Evolutionary conservation across 2,888 invertebrate genomes (phyloP), one percentile per base, ranked within the genome.

Genomic region (Lycocerus yunnanus): DNA sequence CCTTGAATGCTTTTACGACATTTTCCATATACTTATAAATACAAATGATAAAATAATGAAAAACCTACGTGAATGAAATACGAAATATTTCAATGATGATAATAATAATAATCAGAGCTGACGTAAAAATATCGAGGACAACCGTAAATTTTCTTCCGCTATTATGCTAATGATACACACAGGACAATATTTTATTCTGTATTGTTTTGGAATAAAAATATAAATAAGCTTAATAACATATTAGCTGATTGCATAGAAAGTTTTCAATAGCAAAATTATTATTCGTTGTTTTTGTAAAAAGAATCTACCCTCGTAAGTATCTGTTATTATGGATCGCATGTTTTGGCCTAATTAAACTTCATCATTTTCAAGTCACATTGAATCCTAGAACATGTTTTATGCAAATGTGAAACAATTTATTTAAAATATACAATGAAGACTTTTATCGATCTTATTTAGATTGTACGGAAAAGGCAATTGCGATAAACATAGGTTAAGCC

Each of bases 311-410:
- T 43, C 43, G n/a, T 43, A 63, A 63, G 61, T 63, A 63, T 63
- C 61, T 16, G 61, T 18, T 63, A 63, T 63, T 63, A 63, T 13
- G 61, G 61, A 63, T 63, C 20, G 61, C 61, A 63, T 63, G 61
- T 63, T 63, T 18, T n/a, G 61, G 16, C 20, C 16, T 63, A 63
- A 63, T 63, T 63, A 63, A 63, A 63, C 20, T n/a, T n/a, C 18
- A 63, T 63, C 20, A 63, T 63, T 63, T 63, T 63, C n/a, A 63
- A 63, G 61, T 63, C 61, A 63, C 61, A 63, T 63, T 20, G 61
- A 63, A 63, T 63, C 20, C 20, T 63, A 13, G 15, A 63, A 15
- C 61, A 63, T 63, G 61, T 20, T 18, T 16, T 63, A 63, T 63
- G 61, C 20, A 63, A 63, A 63, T 63, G 18, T 15, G 11, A 63